Evolutionary conservation across 1,140 invertebrate genomes (phyloP).

Genomic region (Dolichoris vasculosae): DNA sequence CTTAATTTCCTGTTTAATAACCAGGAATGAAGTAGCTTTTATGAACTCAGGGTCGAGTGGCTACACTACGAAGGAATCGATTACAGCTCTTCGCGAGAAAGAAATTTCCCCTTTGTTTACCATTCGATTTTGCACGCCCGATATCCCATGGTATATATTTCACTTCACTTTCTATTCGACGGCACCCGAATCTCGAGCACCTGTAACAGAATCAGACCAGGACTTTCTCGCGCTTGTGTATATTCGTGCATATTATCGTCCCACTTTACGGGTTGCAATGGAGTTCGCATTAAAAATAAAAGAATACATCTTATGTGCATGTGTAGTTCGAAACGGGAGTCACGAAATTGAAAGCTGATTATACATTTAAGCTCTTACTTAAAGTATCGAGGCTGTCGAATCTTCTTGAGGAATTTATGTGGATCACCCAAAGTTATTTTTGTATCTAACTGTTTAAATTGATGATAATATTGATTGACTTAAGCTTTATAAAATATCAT

Average conservation of each 20-base stretch:
- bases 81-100: neutral
- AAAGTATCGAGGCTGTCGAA: neutral
- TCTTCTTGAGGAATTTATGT: neutral
- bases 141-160: neutral
- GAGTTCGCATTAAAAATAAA: neutral
- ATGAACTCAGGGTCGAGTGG: neutral
- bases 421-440: neutral
- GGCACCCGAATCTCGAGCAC: neutral
- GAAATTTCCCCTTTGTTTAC: conserved; percentile 28
- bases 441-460: neutral
- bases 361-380: neutral
- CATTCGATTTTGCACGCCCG: neutral
- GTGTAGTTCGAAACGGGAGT: neutral
- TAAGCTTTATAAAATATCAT: neutral
- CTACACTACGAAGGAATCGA: neutral
- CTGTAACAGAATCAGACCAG: neutral
- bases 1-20: neutral
- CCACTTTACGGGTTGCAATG: neutral
- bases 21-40: neutral
- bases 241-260: neutral
- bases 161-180: conserved; percentile 21
- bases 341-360: neutral
- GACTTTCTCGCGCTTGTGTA: conserved; percentile 1
- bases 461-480: neutral
- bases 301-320: neutral